A percentile compares a stretch with the other conserved stretches of the same genome.
Conservation (phyloP, 37 sponge, comb jelly and placozoan genomes). For the Diacarnus erythraeanus region DNA sequence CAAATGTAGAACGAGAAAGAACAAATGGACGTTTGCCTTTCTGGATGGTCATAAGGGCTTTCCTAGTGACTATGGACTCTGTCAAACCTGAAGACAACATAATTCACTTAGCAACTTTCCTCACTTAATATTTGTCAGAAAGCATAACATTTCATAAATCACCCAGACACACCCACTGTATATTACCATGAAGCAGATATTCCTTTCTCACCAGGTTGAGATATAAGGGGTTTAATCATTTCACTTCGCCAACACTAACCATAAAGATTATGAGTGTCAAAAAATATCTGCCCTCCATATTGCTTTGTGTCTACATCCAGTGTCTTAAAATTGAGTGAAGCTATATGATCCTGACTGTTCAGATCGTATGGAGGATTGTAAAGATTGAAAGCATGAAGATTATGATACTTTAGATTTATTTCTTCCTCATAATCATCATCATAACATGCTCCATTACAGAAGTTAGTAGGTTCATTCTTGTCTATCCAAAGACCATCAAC, state of each 20-base stretch:
- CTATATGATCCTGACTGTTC: conserved; percentile 38
- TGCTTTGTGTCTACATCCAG: conserved; percentile 74
- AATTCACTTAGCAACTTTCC: no score
- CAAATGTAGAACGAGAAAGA: conserved; percentile 84
- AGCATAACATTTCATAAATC: no score
- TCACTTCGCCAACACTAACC: conserved; percentile 35
- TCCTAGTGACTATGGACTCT: conserved; percentile 75
- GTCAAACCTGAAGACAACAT: conserved; percentile 70
- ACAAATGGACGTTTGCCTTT: conserved; percentile 70
- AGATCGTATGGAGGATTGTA: conserved; percentile 46
- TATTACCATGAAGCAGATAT: no score
- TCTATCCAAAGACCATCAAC: conserved; percentile 98
- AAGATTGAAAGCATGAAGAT: conserved; percentile 49
- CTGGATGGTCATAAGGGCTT: conserved; percentile 51
- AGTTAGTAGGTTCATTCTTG: conserved; percentile 97
- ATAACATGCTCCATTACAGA: conserved; percentile 84
- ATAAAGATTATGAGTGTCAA: conserved; percentile 86
- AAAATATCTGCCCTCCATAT: conserved; percentile 60
- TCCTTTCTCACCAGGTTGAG: no score
- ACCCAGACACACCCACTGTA: no score
- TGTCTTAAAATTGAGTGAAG: conserved; percentile 77
- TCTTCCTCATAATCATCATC: background rate
- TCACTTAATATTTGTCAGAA: no score
- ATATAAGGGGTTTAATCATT: background rate
- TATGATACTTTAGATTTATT: no score